Conservation (phyloP, 2,113 vertebrate genomes). For the Deroptyus accipitrinus region DNA sequence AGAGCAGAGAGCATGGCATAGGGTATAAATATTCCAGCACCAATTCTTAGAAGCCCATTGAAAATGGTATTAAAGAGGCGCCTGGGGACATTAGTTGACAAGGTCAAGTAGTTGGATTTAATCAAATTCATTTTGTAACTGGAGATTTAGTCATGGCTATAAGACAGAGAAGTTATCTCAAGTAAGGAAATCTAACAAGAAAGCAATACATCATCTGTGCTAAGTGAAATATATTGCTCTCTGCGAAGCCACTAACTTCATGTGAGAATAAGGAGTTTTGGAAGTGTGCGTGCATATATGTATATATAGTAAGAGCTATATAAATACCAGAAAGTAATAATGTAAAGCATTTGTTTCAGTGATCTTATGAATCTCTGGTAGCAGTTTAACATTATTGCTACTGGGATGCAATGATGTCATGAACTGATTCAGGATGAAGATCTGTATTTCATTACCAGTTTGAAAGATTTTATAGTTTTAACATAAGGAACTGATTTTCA, state of each 20-base stretch:
- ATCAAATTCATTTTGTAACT: conserved; percentile 60
- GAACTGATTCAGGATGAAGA: neutral
- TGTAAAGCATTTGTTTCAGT: conserved; percentile 22
- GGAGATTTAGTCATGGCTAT: conserved; percentile 44
- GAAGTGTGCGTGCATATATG: neutral
- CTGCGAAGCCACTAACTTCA: neutral
- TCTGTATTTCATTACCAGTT: conserved; percentile 26
- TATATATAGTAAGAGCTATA: neutral
- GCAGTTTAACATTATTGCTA: neutral
- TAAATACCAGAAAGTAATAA: conserved; percentile 22
- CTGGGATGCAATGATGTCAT: conserved; percentile 14
- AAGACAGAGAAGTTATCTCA: conserved; percentile 37
- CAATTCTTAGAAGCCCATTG: neutral
- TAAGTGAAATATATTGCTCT: conserved; percentile 39
- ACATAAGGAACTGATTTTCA: conserved; percentile 15
- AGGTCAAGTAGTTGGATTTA: conserved; percentile 63
- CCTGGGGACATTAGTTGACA: conserved; percentile 34
- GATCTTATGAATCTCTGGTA: neutral
- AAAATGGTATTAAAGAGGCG: conserved; percentile 8
- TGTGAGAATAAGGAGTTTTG: conserved; percentile 16
- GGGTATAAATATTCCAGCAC: conserved; percentile 9
- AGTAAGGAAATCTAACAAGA: conserved; percentile 41
- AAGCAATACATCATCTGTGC: conserved; percentile 22
- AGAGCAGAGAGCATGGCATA: neutral
- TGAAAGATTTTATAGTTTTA: neutral